Conservation (phyloP, 2,113 vertebrate genomes). For the Pelobates fuscus region DNA sequence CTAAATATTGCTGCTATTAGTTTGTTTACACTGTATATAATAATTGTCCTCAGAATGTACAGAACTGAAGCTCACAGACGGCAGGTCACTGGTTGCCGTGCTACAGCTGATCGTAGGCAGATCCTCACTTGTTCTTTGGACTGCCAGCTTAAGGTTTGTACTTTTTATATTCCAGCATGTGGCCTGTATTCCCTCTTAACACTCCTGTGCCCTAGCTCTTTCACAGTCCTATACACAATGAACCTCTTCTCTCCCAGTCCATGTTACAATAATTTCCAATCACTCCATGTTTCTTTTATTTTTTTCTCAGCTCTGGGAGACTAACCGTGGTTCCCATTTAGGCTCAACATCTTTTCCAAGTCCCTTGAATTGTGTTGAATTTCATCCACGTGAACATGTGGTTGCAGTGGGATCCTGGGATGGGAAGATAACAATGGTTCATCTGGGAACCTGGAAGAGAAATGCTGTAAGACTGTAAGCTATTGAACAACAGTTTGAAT, state of each 20-base stretch:
- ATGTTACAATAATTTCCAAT: background rate
- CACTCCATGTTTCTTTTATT: background rate
- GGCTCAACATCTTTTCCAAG: constrained; percentile 57
- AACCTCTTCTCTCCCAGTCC: too few relatives aligned
- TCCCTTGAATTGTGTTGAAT: constrained; percentile 77
- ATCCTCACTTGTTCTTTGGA: constrained; percentile 81
- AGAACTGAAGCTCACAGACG: constrained; percentile 71
- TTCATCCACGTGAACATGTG: constrained; percentile 72
- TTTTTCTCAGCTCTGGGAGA: constrained; percentile 76
- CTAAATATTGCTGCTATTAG: too few relatives aligned
- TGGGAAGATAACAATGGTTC: constrained; percentile 69
- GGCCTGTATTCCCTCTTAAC: too few relatives aligned
- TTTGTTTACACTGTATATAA: too few relatives aligned
- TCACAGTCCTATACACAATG: too few relatives aligned
- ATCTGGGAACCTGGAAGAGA: constrained; percentile 61
- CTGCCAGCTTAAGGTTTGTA: constrained; percentile 75
- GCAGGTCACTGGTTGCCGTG: constrained; percentile 74
- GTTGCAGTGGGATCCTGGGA: constrained; percentile 80
- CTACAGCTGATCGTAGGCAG: constrained; percentile 70
- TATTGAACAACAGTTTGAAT: background rate
- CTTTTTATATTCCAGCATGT: too few relatives aligned
- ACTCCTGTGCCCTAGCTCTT: too few relatives aligned
- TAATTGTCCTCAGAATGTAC: constrained; percentile 66
- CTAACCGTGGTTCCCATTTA: constrained; percentile 61
- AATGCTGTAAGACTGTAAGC: background rate